A percentile compares a stretch with the other conserved stretches of the same genome.
phyloP scores from a whole-genome alignment of 2,797 vertebrate genomes.

The Xenopus petersii region DNA sequence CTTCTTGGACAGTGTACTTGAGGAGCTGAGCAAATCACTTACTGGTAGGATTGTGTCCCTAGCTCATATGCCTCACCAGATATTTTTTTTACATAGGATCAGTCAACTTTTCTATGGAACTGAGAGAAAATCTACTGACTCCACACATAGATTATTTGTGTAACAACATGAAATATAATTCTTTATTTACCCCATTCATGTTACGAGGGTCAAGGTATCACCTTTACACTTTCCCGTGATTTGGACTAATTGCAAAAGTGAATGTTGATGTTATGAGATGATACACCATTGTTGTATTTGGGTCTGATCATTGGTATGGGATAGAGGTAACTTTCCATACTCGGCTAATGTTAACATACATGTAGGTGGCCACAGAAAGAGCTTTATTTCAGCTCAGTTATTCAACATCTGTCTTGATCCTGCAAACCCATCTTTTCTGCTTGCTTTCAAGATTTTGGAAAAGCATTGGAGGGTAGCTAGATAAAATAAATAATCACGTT shows the following conservation, averaged over 20 bases:
- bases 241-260: neutral
- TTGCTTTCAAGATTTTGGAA: conserved; percentile 39
- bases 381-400: conserved; percentile 37
- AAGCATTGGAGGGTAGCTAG: conserved; percentile 38
- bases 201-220: neutral
- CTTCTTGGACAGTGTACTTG: too few relatives aligned
- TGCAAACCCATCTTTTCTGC: conserved; percentile 34
- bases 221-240: neutral
- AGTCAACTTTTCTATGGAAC: too few relatives aligned
- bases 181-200: too few relatives aligned
- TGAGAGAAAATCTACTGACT: too few relatives aligned
- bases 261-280: neutral
- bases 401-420: conserved; percentile 22
- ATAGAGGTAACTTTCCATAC: too few relatives aligned
- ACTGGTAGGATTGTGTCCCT: too few relatives aligned
- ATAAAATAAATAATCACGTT: conserved; percentile 43
- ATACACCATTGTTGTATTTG: neutral
- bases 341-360: too few relatives aligned
- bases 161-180: too few relatives aligned
- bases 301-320: neutral
- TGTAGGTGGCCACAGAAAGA: conserved; percentile 27
- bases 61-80: too few relatives aligned
- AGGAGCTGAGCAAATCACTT: too few relatives aligned
- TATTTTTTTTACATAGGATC: too few relatives aligned
- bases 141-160: too few relatives aligned